phyloP scores from a whole-genome alignment of 1,140 invertebrate species.

The Neodiprion lecontei region DNA sequence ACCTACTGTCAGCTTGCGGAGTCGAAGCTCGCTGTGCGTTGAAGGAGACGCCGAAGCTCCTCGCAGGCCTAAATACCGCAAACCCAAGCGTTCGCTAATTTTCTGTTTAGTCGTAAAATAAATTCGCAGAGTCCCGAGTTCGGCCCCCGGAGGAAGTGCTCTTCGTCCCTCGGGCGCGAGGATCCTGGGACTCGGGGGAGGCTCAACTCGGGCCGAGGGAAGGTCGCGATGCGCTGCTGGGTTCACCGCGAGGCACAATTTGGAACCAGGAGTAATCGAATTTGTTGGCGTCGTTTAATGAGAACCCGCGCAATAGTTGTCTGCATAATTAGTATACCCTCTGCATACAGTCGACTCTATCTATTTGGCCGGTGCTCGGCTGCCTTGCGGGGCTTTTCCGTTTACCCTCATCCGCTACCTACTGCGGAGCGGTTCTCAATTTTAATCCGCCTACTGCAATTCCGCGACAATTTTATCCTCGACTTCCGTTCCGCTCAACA shows the following conservation, averaged over 20 bases:
- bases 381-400: slow-evolving; percentile 23
- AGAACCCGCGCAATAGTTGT: slow-evolving; percentile 59
- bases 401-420: background rate
- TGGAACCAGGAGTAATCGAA: slow-evolving; percentile 61
- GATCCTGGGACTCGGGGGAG: slow-evolving; percentile 7
- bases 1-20: slow-evolving; percentile 21
- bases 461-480: slow-evolving; percentile 23
- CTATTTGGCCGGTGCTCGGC: slow-evolving; percentile 14
- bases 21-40: background rate
- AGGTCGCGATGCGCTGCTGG: slow-evolving; percentile 40
- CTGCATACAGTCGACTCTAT: slow-evolving; percentile 3
- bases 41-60: slow-evolving; percentile 12
- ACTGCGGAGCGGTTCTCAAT: background rate
- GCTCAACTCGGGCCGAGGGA: background rate
- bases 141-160: slow-evolving; percentile 51
- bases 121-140: slow-evolving; percentile 42
- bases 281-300: slow-evolving; percentile 62
- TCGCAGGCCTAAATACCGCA: slow-evolving; percentile 46
- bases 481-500: slow-evolving; percentile 16
- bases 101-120: slow-evolving; percentile 61
- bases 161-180: slow-evolving; percentile 33
- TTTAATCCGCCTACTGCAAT: background rate
- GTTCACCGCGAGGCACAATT: slow-evolving; percentile 54
- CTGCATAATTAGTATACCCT: slow-evolving; percentile 58
- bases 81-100: slow-evolving; percentile 60